phyloP scores from a whole-genome alignment of 2,797 vertebrate genomes.

The Babyrousa celebensis region DNA sequence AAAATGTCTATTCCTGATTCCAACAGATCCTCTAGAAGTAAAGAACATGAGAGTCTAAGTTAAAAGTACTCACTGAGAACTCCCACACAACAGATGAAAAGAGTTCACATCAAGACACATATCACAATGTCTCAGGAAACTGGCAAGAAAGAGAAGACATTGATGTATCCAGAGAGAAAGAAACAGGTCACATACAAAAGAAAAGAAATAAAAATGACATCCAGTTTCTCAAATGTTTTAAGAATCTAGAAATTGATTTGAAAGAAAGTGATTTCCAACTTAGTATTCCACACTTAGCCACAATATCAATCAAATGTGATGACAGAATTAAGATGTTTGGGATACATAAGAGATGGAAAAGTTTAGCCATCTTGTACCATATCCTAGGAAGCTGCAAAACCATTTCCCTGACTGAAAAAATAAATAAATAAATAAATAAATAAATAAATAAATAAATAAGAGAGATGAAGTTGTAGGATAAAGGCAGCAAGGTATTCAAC shows the following conservation, averaged over 20 bases:
- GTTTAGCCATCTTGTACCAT: not conserved
- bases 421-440: slow-evolving; percentile 14
- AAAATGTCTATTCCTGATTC: not conserved
- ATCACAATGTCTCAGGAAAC: not conserved
- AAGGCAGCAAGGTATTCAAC: not conserved
- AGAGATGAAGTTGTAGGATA: not conserved
- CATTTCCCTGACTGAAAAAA: not conserved
- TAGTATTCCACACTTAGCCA: not conserved
- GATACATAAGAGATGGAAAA: not conserved
- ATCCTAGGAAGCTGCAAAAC: not conserved
- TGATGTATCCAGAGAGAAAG: not conserved
- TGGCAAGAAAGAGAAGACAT: not conserved
- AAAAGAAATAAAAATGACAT: slow-evolving; percentile 28
- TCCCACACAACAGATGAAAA: not conserved
- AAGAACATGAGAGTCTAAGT: not conserved
- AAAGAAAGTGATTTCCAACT: not conserved
- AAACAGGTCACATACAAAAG: not conserved
- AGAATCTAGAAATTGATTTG: not conserved
- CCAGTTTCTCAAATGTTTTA: not conserved
- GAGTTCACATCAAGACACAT: not conserved
- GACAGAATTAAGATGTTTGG: slow-evolving; percentile 16
- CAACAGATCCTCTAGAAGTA: not conserved
- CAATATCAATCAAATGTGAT: not conserved
- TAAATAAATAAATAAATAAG: not conserved
- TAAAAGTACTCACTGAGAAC: not conserved